A percentile compares a stretch with the other conserved stretches of the same genome.
Evolutionary conservation across 2,113 vertebrate species (phyloP).

Genomic region (Salvelinus fontinalis): DNA sequence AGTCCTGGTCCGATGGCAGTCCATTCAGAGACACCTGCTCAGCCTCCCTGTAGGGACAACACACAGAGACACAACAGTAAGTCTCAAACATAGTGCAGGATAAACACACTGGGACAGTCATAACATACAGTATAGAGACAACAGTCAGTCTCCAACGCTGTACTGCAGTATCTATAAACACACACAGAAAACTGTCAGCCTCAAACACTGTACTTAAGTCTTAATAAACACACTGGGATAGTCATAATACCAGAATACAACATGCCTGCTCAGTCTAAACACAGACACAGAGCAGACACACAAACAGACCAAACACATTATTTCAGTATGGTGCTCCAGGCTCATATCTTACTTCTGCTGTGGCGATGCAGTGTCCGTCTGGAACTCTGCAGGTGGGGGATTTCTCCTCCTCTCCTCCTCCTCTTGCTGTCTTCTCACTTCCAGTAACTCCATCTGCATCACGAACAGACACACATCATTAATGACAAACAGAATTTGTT

Average conservation of each 20-base stretch:
- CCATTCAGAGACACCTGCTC: conserved; percentile 89
- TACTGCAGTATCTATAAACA: not conserved
- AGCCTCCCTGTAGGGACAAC: conserved; percentile 66
- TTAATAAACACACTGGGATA: not conserved
- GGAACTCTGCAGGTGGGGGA: conserved; percentile 75
- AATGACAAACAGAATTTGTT: not conserved
- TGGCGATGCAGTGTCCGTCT: conserved; percentile 30
- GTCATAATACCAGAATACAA: not conserved
- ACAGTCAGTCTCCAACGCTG: not conserved
- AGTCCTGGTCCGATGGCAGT: conserved; percentile 91
- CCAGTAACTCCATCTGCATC: conserved; percentile 85
- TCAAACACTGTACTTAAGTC: not conserved
- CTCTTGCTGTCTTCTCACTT: conserved; percentile 95
- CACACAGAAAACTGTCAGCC: too few species aligned
- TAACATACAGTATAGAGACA: not conserved
- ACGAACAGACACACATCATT: not conserved
- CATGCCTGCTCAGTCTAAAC: conserved; percentile 11
- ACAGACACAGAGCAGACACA: conserved; percentile 2
- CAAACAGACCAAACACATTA: not conserved
- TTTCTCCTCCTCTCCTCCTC: conserved; percentile 92
- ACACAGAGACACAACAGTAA: conserved; percentile 7
- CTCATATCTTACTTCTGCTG: conserved; percentile 37
- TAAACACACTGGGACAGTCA: not conserved
- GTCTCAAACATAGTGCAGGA: not conserved
- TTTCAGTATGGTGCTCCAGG: too few species aligned